A percentile compares a stretch with the other conserved stretches of the same genome.
phyloP scores from a whole-genome alignment of 2,113 vertebrate genomes.

The Capreolus pygargus region DNA sequence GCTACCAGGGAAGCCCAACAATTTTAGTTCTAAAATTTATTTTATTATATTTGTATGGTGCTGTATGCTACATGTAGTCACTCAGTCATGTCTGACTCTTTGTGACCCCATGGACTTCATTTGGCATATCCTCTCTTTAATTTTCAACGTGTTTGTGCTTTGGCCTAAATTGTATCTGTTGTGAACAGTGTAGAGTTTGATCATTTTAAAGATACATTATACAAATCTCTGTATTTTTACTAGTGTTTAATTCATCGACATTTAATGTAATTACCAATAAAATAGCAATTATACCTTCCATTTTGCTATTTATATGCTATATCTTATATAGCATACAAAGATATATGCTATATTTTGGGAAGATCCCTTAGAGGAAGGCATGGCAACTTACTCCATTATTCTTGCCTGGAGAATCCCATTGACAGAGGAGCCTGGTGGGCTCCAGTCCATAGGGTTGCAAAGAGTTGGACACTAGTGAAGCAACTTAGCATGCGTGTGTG shows the following conservation, averaged over 20 bases:
- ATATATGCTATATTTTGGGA: not conserved
- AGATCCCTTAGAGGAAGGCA: not conserved
- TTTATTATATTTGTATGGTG: not conserved
- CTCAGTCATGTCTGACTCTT: not conserved
- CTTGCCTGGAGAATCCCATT: not conserved
- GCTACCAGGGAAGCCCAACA: not conserved
- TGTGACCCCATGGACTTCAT: not conserved
- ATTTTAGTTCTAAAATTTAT: not conserved
- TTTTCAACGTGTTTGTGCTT: not conserved
- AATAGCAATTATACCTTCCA: not conserved
- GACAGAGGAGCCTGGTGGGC: not conserved
- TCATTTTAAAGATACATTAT: not conserved
- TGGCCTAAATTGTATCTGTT: not conserved
- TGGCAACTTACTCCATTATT: not conserved
- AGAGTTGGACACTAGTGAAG: not conserved
- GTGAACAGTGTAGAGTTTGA: not conserved
- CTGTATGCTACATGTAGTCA: not conserved
- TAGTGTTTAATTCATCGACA: not conserved
- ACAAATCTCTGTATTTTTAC: not conserved
- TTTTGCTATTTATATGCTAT: not conserved
- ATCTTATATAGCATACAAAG: not conserved
- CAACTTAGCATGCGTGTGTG: not conserved
- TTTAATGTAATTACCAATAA: not conserved
- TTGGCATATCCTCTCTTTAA: not conserved
- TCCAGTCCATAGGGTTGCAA: not conserved